Conservation (phyloP, 2,113 vertebrate genomes). For the Lamprologus tigripictilis region DNA sequence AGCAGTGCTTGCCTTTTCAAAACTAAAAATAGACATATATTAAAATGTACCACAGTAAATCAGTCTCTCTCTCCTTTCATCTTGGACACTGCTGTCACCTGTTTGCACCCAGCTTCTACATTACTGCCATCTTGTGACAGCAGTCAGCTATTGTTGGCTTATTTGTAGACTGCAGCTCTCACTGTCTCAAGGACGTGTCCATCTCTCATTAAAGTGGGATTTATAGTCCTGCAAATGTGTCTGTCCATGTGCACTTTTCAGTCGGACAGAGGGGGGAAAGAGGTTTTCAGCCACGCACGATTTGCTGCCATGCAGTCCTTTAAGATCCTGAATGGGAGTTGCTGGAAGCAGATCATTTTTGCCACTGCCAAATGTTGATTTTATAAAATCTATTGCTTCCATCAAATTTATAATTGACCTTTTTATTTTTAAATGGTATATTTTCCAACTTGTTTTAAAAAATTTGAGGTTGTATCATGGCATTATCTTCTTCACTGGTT, state of each 20-base stretch:
- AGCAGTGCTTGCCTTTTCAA: background rate
- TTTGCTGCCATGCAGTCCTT: background rate
- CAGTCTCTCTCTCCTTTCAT: background rate
- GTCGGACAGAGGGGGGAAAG: background rate
- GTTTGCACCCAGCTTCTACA: background rate
- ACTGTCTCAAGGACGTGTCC: background rate
- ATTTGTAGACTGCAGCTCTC: background rate
- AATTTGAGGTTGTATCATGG: background rate
- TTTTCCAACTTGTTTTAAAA: background rate
- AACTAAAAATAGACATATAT: background rate
- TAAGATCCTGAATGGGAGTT: background rate
- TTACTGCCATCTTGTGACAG: background rate
- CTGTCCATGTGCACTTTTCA: background rate
- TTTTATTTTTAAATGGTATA: background rate
- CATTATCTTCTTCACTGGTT: background rate
- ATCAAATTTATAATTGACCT: too few species aligned
- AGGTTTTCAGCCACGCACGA: background rate
- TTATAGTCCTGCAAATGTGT: background rate
- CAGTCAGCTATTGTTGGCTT: background rate
- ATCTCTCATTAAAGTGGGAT: background rate
- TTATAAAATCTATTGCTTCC: background rate
- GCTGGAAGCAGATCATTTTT: background rate
- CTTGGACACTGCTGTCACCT: background rate
- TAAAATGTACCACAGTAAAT: background rate
- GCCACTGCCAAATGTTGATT: background rate